phyloP scores from a whole-genome alignment of 2,113 vertebrate species.

The Dascyllus trimaculatus region DNA sequence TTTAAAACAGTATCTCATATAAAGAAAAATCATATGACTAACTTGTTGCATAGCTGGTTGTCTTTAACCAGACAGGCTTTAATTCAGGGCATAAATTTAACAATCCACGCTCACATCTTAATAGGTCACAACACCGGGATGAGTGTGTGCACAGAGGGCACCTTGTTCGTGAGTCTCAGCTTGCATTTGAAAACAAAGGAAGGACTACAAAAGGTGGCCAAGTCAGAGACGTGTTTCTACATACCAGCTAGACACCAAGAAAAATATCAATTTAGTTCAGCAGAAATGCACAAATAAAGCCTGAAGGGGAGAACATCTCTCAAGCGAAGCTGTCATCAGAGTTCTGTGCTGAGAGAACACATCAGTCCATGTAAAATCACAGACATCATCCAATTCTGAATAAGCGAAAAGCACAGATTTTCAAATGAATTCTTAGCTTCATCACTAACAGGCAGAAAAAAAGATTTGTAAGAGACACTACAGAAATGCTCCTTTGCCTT shows the following conservation, averaged over 20 bases:
- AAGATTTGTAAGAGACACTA: not conserved
- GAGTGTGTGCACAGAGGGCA: not conserved
- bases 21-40: not conserved
- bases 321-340: not conserved
- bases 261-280: not conserved
- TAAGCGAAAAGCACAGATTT: not conserved
- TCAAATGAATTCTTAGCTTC: not conserved
- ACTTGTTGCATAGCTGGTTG: too few species aligned
- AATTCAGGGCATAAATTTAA: not conserved
- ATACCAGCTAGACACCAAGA: not conserved
- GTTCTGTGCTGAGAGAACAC: not conserved
- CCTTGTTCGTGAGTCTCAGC: not conserved
- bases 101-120: conserved; percentile 8
- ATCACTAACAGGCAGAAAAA: not conserved
- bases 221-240: not conserved
- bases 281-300: not conserved
- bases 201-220: not conserved
- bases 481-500: not conserved
- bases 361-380: not conserved
- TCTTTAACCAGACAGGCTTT: too few species aligned
- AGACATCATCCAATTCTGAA: not conserved
- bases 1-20: not conserved
- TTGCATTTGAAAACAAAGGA: conserved; percentile 14
- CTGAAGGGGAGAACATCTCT: not conserved
- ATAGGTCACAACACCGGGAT: conserved; percentile 5